A percentile compares a stretch with the other conserved stretches of the same genome.
Conservation (phyloP, 2,113 vertebrate genomes). For the Ptilorrhoa leucosticta region DNA sequence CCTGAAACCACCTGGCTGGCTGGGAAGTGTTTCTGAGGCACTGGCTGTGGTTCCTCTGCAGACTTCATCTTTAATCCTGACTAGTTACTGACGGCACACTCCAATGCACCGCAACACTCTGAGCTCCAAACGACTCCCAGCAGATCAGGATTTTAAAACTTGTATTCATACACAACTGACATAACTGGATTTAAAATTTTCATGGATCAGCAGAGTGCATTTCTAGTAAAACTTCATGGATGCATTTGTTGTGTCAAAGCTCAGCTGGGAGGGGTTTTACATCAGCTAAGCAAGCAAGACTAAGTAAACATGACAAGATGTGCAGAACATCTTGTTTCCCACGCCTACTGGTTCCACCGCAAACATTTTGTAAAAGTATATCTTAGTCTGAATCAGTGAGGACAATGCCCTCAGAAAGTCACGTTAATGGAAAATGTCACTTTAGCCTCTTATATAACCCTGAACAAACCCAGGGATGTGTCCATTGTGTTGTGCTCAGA, state of each 20-base stretch:
- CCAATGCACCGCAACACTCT: rapidly evolving
- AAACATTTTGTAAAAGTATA: neutral
- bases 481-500: rapidly evolving
- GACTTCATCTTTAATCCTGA: neutral
- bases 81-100: neutral
- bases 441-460: neutral
- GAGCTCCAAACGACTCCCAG: neutral
- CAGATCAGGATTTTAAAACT: neutral
- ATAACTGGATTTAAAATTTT: neutral
- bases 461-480: neutral
- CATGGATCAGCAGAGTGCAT: neutral
- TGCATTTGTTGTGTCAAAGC: neutral
- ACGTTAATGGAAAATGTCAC: rapidly evolving
- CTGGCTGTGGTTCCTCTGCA: neutral
- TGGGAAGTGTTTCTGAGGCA: neutral
- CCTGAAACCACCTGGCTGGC: neutral
- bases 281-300: neutral
- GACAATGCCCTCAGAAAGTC: neutral
- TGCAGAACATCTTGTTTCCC: neutral
- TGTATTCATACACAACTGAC: neutral
- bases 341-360: neutral
- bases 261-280: neutral
- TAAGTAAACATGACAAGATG: neutral
- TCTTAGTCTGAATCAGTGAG: neutral
- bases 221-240: neutral